Evolutionary conservation across 2,888 invertebrate genomes (phyloP), one percentile per base, ranked within the genome.

Genomic region (Parnassius smintheus): DNA sequence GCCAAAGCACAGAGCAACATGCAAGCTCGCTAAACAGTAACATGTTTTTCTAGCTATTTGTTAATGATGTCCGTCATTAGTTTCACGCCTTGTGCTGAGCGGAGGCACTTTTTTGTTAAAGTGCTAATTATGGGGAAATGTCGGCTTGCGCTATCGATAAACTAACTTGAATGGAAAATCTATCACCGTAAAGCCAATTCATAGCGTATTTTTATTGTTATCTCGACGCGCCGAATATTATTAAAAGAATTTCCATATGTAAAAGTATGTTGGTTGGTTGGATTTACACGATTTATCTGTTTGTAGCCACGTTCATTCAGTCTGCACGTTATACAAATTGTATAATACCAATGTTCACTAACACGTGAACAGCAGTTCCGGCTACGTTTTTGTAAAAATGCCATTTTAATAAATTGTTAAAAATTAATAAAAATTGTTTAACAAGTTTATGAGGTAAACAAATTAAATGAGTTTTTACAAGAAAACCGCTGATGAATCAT

Each of bases 1-100:
- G 61, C 22, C 62, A 65, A 66, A 61, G 62, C 62, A 57, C 61
- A 62, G 57, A 57, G 57, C 62, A 61, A 56, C 57, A 62, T 57
- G 60, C 66, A 53, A 59, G 65, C 60, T 44, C 56, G 44, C 61
- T 64, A 58, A 65, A 59, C 56, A 59, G 52, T 61, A 58, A 67
- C 62, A 68, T 66, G 66, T 70, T 72, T 65, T 75, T 75, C 72
- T 68, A 65, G 61, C 65, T 74, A 74, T 75, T 75, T 74, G 68
- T 69, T 68, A 68, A 68, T 70, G 77, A 78, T 76, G 75, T 78
- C 74, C 73, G 75, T 79, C 74, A 80, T 78, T 81, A 78, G 73
- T 67, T 77, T 78, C 73, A 74, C 80, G 76, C 75, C 68, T 68
- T 58, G 66, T 72, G 54, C 12, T 9, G 46, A 56, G 35, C 72